Evolutionary conservation across 1,140 invertebrate species (phyloP).

Genomic region (Cyrtorhinus lividipennis): DNA sequence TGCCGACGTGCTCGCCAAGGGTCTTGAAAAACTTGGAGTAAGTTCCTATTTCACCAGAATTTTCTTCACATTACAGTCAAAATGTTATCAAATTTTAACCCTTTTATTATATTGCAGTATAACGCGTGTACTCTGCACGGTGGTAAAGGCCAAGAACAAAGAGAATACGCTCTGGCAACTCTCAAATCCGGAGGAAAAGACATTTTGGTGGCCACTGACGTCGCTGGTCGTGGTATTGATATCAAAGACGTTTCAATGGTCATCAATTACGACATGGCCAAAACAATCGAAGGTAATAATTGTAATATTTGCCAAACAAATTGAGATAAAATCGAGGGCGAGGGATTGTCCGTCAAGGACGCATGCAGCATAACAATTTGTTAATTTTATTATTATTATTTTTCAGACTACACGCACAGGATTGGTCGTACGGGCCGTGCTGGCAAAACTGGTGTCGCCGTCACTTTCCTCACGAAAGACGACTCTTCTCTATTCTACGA

Average conservation of each 20-base stretch:
- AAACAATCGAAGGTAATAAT: conserved; percentile 75
- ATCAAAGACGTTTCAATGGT: conserved; percentile 98
- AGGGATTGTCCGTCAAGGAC: neutral
- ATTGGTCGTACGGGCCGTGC: conserved; percentile 98
- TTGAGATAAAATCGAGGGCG: neutral
- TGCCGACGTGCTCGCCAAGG: conserved; percentile 92
- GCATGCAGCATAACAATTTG: neutral
- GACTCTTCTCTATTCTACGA: conserved; percentile 94
- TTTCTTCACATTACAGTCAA: neutral
- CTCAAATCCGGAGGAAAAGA: conserved; percentile 91
- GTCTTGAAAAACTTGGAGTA: conserved; percentile 88
- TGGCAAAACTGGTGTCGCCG: conserved; percentile 89
- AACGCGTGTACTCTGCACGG: conserved; percentile 95
- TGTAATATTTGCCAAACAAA: no score
- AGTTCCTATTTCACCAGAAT: conserved; percentile 26
- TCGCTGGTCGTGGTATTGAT: conserved; percentile 99
- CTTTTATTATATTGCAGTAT: conserved; percentile 39
- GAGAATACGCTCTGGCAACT: conserved; percentile 93
- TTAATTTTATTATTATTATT: conserved; percentile 15
- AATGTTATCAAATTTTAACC: neutral
- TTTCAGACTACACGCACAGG: conserved; percentile 93
- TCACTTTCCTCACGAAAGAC: conserved; percentile 94
- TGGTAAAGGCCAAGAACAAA: conserved; percentile 98
- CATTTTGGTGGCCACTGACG: conserved; percentile 98
- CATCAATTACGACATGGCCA: conserved; percentile 99